Conservation (phyloP, 2,888 invertebrate species). For the Polyommatus icarus region DNA sequence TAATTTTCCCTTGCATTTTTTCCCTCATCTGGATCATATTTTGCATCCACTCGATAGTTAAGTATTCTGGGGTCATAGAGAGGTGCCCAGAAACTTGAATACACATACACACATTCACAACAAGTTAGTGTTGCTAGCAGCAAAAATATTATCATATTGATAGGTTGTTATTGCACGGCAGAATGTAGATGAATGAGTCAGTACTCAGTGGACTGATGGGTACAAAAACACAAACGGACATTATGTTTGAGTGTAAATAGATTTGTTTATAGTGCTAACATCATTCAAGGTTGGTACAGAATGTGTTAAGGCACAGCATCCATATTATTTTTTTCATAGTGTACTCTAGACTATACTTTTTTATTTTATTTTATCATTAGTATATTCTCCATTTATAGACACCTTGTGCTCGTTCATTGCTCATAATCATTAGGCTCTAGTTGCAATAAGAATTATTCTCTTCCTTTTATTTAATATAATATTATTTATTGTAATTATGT, state of each 20-base stretch:
- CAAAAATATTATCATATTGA: slow-evolving; percentile 45
- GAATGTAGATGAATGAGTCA: slow-evolving; percentile 41
- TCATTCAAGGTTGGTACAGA: slow-evolving; percentile 45
- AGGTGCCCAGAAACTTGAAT: slow-evolving; percentile 72
- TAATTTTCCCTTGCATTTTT: slow-evolving; percentile 51
- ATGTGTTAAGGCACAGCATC: slow-evolving; percentile 40
- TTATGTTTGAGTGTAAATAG: slow-evolving; percentile 42
- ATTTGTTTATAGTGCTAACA: slow-evolving; percentile 49
- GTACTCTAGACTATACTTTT: too few relatives aligned
- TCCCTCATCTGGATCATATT: slow-evolving; percentile 56
- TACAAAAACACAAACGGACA: slow-evolving; percentile 42
- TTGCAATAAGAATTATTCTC: too few relatives aligned
- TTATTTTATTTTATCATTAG: too few relatives aligned
- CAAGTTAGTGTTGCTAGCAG: slow-evolving; percentile 43
- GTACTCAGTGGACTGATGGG: slow-evolving; percentile 34
- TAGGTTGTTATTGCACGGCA: slow-evolving; percentile 37
- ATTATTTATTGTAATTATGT: too few relatives aligned
- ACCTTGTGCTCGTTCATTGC: too few relatives aligned
- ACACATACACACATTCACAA: slow-evolving; percentile 50
- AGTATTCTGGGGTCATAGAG: slow-evolving; percentile 59
- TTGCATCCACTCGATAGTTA: slow-evolving; percentile 60
- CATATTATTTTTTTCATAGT: not conserved
- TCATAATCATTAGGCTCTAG: too few relatives aligned
- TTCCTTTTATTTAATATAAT: too few relatives aligned
- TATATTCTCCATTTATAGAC: too few relatives aligned